These are phyloP conservation scores for Chelidonichthys spinosus DNA, from an alignment of 2,797 vertebrate species.

Conservation along the genomic window DNA sequence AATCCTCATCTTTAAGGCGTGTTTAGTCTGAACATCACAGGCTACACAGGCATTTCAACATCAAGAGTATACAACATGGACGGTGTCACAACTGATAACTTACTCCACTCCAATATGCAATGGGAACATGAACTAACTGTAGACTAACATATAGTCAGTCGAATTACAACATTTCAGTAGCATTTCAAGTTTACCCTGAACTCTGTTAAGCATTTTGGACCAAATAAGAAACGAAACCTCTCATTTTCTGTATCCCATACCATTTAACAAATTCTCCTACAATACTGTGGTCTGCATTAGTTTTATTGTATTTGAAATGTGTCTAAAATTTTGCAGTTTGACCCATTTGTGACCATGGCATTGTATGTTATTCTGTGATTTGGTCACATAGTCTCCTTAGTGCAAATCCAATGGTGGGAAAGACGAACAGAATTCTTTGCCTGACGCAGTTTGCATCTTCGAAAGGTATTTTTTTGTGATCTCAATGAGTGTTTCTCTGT, in stretches of 20 bases:
- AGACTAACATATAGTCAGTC: not conserved
- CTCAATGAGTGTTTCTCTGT: not conserved
- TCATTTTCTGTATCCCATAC: not conserved
- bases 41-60: constrained; percentile 6
- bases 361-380: not conserved
- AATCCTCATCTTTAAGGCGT: not conserved
- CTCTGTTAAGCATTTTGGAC: not conserved
- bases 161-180: not conserved
- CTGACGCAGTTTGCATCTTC: not conserved
- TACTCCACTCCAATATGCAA: not conserved
- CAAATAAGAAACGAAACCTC: not conserved
- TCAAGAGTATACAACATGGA: not conserved
- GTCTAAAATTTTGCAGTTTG: not conserved
- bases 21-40: constrained; percentile 14
- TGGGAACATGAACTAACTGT: not conserved
- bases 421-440: not conserved
- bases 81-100: not conserved
- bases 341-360: not conserved
- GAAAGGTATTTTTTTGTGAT: not conserved
- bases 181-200: not conserved
- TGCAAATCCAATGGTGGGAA: not conserved
- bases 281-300: no score
- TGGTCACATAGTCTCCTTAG: not conserved
- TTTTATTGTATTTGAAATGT: not conserved
- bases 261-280: not conserved